Percentiles rank a stretch among this genome's conserved stretches.
Conservation (phyloP, 2,113 vertebrate genomes). For the Pantherophis guttatus region DNA sequence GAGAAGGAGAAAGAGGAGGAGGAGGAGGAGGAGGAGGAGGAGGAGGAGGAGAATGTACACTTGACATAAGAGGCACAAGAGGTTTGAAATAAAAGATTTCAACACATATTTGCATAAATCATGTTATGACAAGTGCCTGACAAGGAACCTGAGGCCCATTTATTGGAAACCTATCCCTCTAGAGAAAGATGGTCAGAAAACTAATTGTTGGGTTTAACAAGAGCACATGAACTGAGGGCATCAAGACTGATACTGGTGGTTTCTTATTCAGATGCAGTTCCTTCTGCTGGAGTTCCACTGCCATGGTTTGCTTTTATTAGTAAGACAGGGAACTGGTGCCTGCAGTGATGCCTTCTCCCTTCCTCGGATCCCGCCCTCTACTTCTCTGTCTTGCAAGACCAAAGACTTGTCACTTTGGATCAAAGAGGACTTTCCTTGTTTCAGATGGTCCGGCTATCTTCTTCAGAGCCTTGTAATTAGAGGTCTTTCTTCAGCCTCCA, state of each 20-base stretch:
- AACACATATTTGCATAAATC: not conserved
- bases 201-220: not conserved
- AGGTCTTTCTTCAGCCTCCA: not conserved
- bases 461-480: not conserved
- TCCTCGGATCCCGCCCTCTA: not conserved
- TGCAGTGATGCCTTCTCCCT: not conserved
- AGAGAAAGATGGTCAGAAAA: not conserved
- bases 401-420: not conserved
- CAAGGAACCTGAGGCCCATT: not conserved
- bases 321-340: not conserved
- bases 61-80: not conserved
- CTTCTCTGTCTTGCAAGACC: not conserved
- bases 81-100: not conserved
- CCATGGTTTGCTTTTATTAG: not conserved
- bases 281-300: no score
- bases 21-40: no score
- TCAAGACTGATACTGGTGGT: no score
- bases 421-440: not conserved
- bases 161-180: conserved; percentile 11
- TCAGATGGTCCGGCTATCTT: not conserved
- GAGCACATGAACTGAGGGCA: not conserved
- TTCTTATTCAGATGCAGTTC: not conserved
- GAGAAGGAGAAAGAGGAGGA: not conserved
- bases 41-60: not conserved
- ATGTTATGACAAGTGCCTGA: not conserved